These are phyloP conservation scores for Diarsia rubi DNA, from an alignment of 2,888 invertebrate genomes.

Conservation along the genomic window DNA sequence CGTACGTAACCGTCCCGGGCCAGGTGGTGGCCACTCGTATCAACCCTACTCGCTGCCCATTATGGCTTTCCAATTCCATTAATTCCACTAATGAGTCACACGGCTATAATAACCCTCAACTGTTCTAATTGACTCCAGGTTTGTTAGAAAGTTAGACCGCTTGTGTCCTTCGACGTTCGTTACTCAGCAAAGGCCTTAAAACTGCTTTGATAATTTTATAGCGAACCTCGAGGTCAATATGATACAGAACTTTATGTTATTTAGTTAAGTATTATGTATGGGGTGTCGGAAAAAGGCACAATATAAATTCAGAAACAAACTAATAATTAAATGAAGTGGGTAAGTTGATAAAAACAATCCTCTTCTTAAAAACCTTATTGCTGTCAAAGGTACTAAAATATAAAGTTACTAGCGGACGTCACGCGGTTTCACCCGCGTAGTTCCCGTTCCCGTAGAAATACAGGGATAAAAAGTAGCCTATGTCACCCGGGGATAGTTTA, in stretches of 20 bases:
- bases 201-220: constrained; percentile 37
- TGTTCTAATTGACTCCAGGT: constrained; percentile 54
- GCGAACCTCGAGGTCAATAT: constrained; percentile 35
- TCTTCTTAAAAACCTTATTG: constrained; percentile 11
- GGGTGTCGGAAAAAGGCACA: background rate
- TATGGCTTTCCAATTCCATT: constrained; percentile 55
- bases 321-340: background rate
- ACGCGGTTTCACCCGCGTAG: too few relatives aligned
- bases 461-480: too few relatives aligned
- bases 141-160: constrained; percentile 42
- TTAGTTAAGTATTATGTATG: background rate
- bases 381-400: constrained; percentile 13
- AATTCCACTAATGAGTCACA: constrained; percentile 54
- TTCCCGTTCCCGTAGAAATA: too few relatives aligned
- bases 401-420: too few relatives aligned
- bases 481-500: too few relatives aligned
- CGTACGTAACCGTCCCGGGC: constrained; percentile 29
- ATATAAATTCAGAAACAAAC: background rate
- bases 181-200: constrained; percentile 34
- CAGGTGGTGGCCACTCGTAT: constrained; percentile 41
- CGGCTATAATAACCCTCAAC: constrained; percentile 47
- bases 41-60: constrained; percentile 35
- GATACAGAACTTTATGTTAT: constrained; percentile 31
- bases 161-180: constrained; percentile 35
- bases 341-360: background rate